Conservation (phyloP, 2,888 invertebrate genomes). For the Rapana venosa region DNA sequence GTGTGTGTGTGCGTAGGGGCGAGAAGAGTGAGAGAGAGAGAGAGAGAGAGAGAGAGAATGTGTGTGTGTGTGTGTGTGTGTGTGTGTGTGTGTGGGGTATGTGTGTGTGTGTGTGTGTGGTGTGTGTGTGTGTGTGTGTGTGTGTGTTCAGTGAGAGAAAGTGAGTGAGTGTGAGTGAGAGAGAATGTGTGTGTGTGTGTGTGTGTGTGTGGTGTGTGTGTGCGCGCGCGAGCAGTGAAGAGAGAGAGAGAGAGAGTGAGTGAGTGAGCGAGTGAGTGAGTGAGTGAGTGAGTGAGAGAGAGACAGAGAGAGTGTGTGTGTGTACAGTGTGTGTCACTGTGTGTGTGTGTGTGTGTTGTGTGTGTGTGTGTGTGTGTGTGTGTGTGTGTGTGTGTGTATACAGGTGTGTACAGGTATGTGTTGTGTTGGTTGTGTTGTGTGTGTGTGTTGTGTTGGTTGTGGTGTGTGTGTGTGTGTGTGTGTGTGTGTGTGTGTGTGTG, state of each 20-base stretch:
- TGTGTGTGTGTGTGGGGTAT: not conserved
- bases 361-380: slow-evolving; percentile 20
- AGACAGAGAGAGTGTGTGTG: not conserved
- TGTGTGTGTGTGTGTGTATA: no score
- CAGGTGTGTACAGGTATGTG: no score
- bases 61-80: slow-evolving; percentile 22
- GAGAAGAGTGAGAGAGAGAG: no score
- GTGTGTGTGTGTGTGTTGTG: slow-evolving; percentile 31
- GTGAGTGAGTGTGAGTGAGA: not conserved
- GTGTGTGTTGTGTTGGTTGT: no score
- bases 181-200: not conserved
- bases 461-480: no score
- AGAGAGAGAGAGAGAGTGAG: no score
- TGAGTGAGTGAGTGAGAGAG: not conserved
- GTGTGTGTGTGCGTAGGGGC: no score
- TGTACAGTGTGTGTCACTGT: not conserved
- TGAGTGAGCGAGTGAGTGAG: no score
- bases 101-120: slow-evolving; percentile 22
- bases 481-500: no score
- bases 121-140: no score
- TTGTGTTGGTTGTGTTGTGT: no score
- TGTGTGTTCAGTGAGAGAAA: no score
- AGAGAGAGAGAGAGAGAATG: not conserved
- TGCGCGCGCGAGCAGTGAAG: slow-evolving; percentile 20
- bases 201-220: not conserved